Conservation (phyloP, 2,797 vertebrate genomes). For the Peromyscus attwateri region DNA sequence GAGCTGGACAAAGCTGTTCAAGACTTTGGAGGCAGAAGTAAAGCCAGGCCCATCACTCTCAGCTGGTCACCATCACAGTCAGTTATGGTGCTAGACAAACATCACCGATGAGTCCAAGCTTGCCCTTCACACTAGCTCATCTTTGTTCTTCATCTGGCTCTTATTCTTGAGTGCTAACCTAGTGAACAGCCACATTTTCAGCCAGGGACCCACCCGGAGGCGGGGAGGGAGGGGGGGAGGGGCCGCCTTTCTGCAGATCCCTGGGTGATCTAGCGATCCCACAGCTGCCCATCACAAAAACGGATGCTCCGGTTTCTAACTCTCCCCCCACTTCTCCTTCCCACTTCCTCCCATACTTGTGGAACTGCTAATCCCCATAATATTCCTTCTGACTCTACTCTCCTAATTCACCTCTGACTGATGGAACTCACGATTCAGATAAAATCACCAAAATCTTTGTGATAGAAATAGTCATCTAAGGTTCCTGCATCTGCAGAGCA, state of each 20-base stretch:
- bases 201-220: too few relatives aligned
- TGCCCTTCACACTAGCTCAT: background rate
- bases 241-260: background rate
- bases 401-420: background rate
- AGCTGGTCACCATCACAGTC: fast-evolving
- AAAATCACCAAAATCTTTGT: background rate
- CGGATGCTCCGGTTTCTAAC: background rate
- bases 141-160: background rate
- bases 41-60: background rate
- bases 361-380: background rate
- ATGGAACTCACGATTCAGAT: background rate
- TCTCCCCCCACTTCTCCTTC: background rate
- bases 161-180: background rate
- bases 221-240: too few relatives aligned
- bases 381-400: background rate
- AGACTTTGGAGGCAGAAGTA: background rate
- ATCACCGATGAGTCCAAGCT: too few relatives aligned
- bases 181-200: background rate
- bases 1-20: background rate
- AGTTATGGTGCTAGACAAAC: background rate
- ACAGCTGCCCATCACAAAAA: background rate
- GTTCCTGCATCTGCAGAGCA: background rate
- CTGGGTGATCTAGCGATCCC: background rate
- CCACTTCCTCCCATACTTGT: background rate
- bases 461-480: background rate